Conservation (phyloP, 2,797 vertebrate genomes). For the Myotis planiceps region DNA sequence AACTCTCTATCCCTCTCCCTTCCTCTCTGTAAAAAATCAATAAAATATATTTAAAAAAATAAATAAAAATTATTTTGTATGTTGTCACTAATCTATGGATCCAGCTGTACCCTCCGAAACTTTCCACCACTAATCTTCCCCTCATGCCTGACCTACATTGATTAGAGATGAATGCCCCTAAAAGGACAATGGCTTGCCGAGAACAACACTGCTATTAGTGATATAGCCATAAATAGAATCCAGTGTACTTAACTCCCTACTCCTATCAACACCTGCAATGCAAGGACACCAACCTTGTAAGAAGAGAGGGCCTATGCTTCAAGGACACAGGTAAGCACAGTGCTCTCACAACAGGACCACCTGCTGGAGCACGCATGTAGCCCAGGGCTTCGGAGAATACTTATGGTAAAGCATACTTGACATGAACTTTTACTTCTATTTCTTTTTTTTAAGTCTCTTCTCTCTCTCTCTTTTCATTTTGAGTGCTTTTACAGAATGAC, state of each 20-base stretch:
- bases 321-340: no score
- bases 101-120: not conserved
- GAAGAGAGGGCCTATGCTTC: accelerated
- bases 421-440: not conserved
- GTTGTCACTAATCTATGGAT: not conserved
- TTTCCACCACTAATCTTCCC: not conserved
- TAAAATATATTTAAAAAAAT: no score
- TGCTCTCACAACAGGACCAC: not conserved
- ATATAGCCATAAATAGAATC: not conserved
- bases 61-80: not conserved
- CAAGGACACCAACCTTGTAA: not conserved
- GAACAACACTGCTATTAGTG: not conserved
- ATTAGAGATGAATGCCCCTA: not conserved
- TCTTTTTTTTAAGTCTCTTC: not conserved
- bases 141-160: not conserved
- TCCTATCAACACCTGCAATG: not conserved
- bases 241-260: not conserved
- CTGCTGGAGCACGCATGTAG: no score
- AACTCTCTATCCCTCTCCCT: no score
- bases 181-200: not conserved
- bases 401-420: not conserved
- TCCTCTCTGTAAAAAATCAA: no score
- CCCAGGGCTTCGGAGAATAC: not conserved
- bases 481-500: not conserved
- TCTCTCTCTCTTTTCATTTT: not conserved